Evolutionary conservation across 2,888 invertebrate genomes (phyloP).

Genomic region (Halocaridina rubra): DNA sequence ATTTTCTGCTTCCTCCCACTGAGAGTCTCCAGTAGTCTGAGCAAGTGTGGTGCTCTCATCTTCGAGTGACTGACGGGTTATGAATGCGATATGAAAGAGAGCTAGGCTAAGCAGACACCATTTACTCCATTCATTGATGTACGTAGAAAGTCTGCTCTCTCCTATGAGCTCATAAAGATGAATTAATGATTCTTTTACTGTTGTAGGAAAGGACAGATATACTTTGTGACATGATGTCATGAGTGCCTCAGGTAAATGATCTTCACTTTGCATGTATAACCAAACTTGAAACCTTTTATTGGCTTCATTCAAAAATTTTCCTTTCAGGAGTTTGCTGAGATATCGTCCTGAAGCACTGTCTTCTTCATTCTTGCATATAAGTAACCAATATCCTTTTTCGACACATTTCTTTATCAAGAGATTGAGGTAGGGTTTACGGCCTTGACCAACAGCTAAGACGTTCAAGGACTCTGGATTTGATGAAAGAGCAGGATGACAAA

Average conservation of each 20-base stretch:
- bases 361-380: conserved; percentile 32
- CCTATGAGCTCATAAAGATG: conserved; percentile 47
- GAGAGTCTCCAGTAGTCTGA: conserved; percentile 36
- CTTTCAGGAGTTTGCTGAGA: conserved; percentile 21
- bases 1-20: conserved; percentile 59
- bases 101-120: conserved; percentile 45
- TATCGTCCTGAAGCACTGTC: conserved; percentile 15
- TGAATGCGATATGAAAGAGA: conserved; percentile 52
- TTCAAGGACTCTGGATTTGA: conserved; percentile 37
- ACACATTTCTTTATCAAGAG: conserved; percentile 14
- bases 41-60: conserved; percentile 41
- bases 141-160: conserved; percentile 32
- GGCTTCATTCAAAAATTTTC: background rate
- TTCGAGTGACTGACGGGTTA: conserved; percentile 44
- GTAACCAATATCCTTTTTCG: conserved; percentile 56
- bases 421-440: conserved; percentile 34
- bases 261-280: conserved; percentile 40
- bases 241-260: conserved; percentile 14
- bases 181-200: conserved; percentile 38
- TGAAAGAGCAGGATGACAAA: conserved; percentile 50
- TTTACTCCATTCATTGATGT: conserved; percentile 49
- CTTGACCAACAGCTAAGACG: conserved; percentile 40
- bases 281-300: conserved; percentile 57
- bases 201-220: conserved; percentile 34
- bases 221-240: conserved; percentile 42